Percentiles rank a stretch among this genome's conserved stretches.
Evolutionary conservation across 2,888 invertebrate species (phyloP).

Genomic region (Brenthis ino): DNA sequence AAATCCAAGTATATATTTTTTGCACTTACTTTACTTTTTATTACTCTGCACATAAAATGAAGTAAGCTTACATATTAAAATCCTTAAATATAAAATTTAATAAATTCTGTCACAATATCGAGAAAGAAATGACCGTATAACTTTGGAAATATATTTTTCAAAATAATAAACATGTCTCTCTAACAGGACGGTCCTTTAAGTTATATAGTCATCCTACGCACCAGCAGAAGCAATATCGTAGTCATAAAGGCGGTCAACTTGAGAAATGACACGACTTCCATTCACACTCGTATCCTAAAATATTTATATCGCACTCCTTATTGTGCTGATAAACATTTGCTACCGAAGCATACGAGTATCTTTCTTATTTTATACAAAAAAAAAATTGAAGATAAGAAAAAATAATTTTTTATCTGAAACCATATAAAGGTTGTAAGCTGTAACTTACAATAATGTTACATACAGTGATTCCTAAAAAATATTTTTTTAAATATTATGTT

Average conservation of each 20-base stretch:
- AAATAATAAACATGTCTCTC: slow-evolving; percentile 36
- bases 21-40: too few species aligned
- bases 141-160: slow-evolving; percentile 23
- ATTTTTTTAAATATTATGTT: too few species aligned
- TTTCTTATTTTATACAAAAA: slow-evolving; percentile 12
- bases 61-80: slow-evolving; percentile 2
- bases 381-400: not conserved
- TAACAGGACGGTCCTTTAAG: slow-evolving; percentile 39
- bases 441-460: slow-evolving; percentile 3
- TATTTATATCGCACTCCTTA: slow-evolving; percentile 53
- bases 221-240: slow-evolving; percentile 55
- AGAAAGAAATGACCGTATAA: slow-evolving; percentile 11
- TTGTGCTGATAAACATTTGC: slow-evolving; percentile 39
- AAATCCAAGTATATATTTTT: too few species aligned
- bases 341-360: slow-evolving; percentile 24
- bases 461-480: not conserved
- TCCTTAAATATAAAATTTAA: not conserved
- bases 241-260: slow-evolving; percentile 65
- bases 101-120: slow-evolving; percentile 1
- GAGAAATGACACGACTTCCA: slow-evolving; percentile 61
- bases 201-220: slow-evolving; percentile 51
- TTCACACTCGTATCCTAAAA: slow-evolving; percentile 76
- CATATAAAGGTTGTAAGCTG: slow-evolving; percentile 3
- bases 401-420: slow-evolving; percentile 3
- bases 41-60: not conserved